These are phyloP conservation scores for Melanostoma mellinum DNA, from an alignment of 2,888 invertebrate genomes.

Conservation along the genomic window DNA sequence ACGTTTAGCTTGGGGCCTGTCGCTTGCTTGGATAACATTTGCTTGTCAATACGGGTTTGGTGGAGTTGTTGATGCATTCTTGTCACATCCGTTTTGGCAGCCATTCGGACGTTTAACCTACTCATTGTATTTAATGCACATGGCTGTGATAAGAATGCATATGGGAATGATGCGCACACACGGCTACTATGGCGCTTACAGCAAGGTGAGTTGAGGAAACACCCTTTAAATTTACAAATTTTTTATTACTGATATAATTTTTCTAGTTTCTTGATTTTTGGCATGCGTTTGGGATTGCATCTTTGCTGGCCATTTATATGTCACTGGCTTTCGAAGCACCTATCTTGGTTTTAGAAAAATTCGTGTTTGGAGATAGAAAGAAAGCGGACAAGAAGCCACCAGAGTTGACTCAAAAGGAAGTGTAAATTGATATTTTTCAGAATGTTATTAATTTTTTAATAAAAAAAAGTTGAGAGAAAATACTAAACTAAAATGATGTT, in stretches of 20 bases:
- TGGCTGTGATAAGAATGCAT: conserved; percentile 52
- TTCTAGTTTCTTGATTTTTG: conserved; percentile 65
- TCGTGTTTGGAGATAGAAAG: conserved; percentile 1
- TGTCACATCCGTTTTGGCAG: conserved; percentile 71
- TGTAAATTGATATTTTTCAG: no score
- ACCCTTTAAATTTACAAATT: background rate
- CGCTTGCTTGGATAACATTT: conserved; percentile 73
- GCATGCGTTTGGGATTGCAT: conserved; percentile 61
- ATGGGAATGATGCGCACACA: conserved; percentile 47
- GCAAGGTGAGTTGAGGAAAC: conserved; percentile 41
- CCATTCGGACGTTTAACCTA: conserved; percentile 72
- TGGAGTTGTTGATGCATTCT: conserved; percentile 65
- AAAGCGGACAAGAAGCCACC: conserved; percentile 1
- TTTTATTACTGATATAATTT: background rate
- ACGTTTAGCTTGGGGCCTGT: conserved; percentile 63
- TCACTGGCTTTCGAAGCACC: conserved; percentile 72
- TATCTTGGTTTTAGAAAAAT: conserved; percentile 63
- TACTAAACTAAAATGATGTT: no score
- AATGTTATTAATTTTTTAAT: no score
- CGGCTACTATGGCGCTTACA: conserved; percentile 45
- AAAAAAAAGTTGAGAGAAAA: no score
- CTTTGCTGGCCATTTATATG: conserved; percentile 57
- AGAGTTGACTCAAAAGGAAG: no score
- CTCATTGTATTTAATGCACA: conserved; percentile 69
- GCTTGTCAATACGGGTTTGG: conserved; percentile 71